Conservation (phyloP, 2,113 vertebrate species). For the Xiphias gladius region DNA sequence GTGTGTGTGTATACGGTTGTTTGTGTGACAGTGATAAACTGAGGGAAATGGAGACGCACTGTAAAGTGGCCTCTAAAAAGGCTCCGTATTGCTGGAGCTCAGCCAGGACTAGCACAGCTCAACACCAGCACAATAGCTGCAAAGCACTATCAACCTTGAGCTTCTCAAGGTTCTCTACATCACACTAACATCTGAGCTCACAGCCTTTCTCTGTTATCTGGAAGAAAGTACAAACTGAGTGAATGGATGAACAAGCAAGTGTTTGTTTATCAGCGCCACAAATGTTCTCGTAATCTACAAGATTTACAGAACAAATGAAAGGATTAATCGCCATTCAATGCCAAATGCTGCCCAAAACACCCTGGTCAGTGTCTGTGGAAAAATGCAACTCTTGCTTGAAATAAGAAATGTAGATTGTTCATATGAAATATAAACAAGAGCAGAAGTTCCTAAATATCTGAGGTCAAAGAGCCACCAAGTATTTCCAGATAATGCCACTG, state of each 20-base stretch:
- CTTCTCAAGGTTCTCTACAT: conserved; percentile 61
- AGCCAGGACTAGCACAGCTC: conserved; percentile 52
- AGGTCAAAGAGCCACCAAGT: neutral
- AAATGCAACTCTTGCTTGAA: neutral
- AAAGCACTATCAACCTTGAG: conserved; percentile 67
- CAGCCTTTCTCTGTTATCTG: conserved; percentile 39
- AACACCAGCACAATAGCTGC: conserved; percentile 56
- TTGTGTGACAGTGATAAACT: conserved; percentile 60
- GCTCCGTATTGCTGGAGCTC: conserved; percentile 54
- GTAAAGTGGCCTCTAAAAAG: conserved; percentile 64
- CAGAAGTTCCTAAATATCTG: neutral
- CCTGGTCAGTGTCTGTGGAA: conserved; percentile 25
- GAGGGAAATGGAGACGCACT: conserved; percentile 52
- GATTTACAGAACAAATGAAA: conserved; percentile 49
- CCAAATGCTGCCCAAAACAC: conserved; percentile 1
- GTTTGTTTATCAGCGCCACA: conserved; percentile 50
- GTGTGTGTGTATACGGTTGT: conserved; percentile 42
- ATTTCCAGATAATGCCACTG: neutral
- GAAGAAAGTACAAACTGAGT: conserved; percentile 43
- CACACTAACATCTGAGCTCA: conserved; percentile 41
- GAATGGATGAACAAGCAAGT: conserved; percentile 52
- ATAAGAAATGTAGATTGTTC: neutral
- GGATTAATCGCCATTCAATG: conserved; percentile 43
- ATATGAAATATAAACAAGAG: neutral
- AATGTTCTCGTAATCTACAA: conserved; percentile 53